These are phyloP conservation scores for Polyploca ridens DNA, from an alignment of 2,888 invertebrate genomes.

Conservation along the genomic window DNA sequence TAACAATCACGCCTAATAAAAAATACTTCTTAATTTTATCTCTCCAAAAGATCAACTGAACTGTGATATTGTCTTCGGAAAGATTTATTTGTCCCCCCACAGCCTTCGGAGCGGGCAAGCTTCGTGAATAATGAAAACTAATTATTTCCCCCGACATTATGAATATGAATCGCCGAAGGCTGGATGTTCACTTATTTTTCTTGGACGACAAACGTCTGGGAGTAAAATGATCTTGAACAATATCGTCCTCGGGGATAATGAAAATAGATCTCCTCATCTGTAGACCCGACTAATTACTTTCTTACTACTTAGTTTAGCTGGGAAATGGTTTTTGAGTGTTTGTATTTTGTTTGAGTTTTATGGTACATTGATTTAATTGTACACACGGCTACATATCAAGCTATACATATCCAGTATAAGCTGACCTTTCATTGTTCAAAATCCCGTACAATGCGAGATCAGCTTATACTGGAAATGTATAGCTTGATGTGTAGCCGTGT, in stretches of 20 bases:
- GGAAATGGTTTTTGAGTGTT: conserved; percentile 11
- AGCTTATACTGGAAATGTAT: no score
- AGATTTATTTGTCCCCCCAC: conserved; percentile 1
- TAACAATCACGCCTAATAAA: not conserved
- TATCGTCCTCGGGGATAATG: conserved; percentile 45
- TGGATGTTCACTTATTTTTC: conserved; percentile 53
- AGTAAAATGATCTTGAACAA: conserved; percentile 49
- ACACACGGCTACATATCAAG: no score
- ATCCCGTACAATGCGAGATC: no score
- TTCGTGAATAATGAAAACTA: conserved; percentile 60
- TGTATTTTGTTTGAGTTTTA: not conserved
- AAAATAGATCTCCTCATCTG: conserved; percentile 47
- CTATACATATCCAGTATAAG: no score
- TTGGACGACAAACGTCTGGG: conserved; percentile 40
- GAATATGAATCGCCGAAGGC: conserved; percentile 57
- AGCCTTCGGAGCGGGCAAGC: conserved; percentile 3
- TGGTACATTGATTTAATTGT: not conserved
- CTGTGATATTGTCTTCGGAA: not conserved
- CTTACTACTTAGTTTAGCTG: conserved; percentile 21
- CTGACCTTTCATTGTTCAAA: no score
- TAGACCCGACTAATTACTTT: conserved; percentile 35
- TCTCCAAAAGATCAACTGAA: not conserved
- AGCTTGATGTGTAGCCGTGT: no score
- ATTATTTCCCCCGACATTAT: conserved; percentile 61
- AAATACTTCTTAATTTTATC: not conserved